Conservation (phyloP, 2,113 vertebrate genomes). For the Octodon degus region DNA sequence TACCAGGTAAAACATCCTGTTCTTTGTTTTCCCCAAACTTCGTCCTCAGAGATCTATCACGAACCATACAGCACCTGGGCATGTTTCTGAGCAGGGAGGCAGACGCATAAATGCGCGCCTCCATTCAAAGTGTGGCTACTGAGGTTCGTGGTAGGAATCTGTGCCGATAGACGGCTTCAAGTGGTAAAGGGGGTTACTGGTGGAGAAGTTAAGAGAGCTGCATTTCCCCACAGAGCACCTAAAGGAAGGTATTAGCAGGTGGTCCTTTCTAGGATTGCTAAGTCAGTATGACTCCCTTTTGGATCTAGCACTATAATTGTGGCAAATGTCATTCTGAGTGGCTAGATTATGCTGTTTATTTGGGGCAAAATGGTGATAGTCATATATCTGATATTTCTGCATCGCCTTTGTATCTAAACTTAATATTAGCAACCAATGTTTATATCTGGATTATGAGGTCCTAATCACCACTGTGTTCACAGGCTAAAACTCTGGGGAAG, state of each 20-base stretch:
- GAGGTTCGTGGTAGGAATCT: background rate
- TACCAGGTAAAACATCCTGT: too few species aligned
- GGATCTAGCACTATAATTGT: background rate
- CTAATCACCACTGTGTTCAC: background rate
- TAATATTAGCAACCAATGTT: background rate
- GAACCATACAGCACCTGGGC: background rate
- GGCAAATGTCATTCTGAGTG: constrained; percentile 7
- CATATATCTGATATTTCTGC: background rate
- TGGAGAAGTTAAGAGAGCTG: background rate
- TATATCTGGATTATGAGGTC: background rate
- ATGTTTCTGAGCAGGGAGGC: too few species aligned
- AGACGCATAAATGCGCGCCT: too few species aligned
- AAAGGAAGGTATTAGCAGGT: background rate
- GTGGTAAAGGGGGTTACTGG: background rate
- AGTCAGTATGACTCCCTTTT: background rate
- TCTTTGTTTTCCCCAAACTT: too few species aligned
- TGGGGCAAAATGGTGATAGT: background rate
- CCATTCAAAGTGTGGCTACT: too few species aligned
- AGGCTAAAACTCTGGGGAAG: background rate
- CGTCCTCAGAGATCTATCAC: too few species aligned
- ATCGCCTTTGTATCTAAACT: constrained; percentile 27
- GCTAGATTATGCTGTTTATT: constrained; percentile 34
- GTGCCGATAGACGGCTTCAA: background rate
- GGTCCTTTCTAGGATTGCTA: constrained; percentile 31
- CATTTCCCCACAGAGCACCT: background rate